Percentiles rank a stretch among this genome's conserved stretches.
Conservation (phyloP, 2,888 invertebrate genomes). For the Drosophila limbata region DNA sequence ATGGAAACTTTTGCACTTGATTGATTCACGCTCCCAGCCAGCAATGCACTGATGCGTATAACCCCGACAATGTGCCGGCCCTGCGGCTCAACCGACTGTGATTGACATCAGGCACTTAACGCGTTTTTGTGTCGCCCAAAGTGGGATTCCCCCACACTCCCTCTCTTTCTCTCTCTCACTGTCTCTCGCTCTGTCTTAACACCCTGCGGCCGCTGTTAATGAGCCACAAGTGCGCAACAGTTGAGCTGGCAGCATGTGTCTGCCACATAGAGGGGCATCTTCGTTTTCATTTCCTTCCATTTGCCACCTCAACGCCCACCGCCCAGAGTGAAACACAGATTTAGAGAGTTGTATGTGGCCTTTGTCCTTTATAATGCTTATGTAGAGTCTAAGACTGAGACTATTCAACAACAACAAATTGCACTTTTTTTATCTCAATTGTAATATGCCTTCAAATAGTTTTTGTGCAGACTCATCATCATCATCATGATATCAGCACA, state of each 20-base stretch:
- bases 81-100: constrained; percentile 43
- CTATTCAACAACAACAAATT: constrained; percentile 38
- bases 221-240: constrained; percentile 76
- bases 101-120: constrained; percentile 75
- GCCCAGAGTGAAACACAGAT: constrained; percentile 34
- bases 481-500: constrained; percentile 39
- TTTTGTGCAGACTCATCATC: constrained; percentile 44
- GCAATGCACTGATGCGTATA: constrained; percentile 61
- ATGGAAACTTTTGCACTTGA: constrained; percentile 67
- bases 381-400: constrained; percentile 9
- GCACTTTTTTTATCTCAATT: constrained; percentile 52
- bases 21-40: constrained; percentile 54
- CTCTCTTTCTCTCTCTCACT: not conserved
- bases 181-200: not conserved
- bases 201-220: constrained; percentile 52
- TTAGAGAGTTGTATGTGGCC: constrained; percentile 39
- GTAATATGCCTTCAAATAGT: constrained; percentile 29
- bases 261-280: constrained; percentile 28
- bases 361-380: constrained; percentile 56
- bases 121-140: constrained; percentile 55
- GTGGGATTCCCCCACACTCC: constrained; percentile 23
- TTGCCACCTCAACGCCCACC: not conserved
- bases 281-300: not conserved
- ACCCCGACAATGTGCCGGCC: constrained; percentile 52
- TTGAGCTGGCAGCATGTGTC: constrained; percentile 45